Conservation (phyloP, 2,113 vertebrate genomes). For the Raphicerus campestris region DNA sequence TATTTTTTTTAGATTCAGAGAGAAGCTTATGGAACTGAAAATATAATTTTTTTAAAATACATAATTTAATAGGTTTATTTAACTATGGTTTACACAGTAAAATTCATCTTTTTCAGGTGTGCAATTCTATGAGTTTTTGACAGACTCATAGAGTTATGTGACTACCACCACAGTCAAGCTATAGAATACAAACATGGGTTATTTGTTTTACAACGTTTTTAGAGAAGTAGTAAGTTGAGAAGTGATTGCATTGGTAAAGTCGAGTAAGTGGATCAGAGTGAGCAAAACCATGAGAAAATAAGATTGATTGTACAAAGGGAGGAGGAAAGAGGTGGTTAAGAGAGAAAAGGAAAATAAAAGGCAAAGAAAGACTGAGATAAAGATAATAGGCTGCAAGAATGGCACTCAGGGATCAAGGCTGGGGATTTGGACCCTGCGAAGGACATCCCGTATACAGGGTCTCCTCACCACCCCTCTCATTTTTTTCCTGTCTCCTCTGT, state of each 20-base stretch:
- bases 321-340: background rate
- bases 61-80: background rate
- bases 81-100: background rate
- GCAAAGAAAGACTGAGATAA: background rate
- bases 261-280: background rate
- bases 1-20: background rate
- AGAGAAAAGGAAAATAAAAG: background rate
- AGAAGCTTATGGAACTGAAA: background rate
- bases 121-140: background rate
- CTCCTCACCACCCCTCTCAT: background rate
- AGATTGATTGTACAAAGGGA: background rate
- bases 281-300: background rate
- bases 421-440: background rate
- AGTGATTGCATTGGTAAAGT: background rate
- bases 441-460: too few species aligned
- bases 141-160: background rate
- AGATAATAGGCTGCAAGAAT: background rate
- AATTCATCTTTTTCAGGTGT: background rate
- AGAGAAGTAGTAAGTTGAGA: background rate
- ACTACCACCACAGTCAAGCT: background rate
- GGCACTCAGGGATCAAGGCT: background rate
- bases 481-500: background rate
- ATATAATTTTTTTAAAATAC: background rate
- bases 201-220: background rate
- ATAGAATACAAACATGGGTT: background rate